Base-by-base conservation (phyloP, 2,797 vertebrate genomes). In the Gadopsis marmoratus region DNA sequence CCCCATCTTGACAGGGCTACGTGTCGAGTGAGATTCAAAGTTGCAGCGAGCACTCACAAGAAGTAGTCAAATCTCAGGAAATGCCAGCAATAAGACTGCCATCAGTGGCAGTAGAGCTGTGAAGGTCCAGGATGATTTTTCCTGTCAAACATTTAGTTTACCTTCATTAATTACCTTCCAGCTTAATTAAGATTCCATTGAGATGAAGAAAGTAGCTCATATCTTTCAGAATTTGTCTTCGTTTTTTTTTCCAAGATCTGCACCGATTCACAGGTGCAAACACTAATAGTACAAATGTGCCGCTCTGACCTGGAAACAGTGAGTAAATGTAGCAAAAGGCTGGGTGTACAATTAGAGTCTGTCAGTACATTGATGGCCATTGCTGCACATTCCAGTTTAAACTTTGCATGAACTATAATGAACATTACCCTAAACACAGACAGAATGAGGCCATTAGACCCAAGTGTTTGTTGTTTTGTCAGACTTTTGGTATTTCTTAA, bases 401-500 rank as follows among this genome's bases (percentile, higher is more conserved):
- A 71, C 54, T 76, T 62, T 29, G 48, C 43, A 53, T 59, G 56
- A 73, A 60, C n/a, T 64, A 45, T 31, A 76, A 71, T 47, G 66
- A 73, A 39, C 59, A 31, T 17, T 41, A 69, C 74, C 43, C 35
- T 70, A 51, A 83, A 77, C 29, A 23, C 79, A 80, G 79, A 76
- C 65, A 86, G 68, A 93, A 88, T 79, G 78, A 90, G 81, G 80
- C 78, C 80, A 70, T 77, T 81, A 71, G 66, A 71, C 68, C 68
- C 69, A 65, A 70, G 61, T 83, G 76, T 89, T 91, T 92, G 84
- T 89, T 91, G 85, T 91, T 88, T 86, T 91, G 88, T 93, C 90
- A 93, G 86, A 90, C 87, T 90, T 91, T 86, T 91, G 90, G 89
- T 91, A 88, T 93, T 91, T 91, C 90, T 86, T 93, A 93, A 94